Evolutionary conservation across 2,888 invertebrate species (phyloP).

Genomic region (Orthonevra nobilis): DNA sequence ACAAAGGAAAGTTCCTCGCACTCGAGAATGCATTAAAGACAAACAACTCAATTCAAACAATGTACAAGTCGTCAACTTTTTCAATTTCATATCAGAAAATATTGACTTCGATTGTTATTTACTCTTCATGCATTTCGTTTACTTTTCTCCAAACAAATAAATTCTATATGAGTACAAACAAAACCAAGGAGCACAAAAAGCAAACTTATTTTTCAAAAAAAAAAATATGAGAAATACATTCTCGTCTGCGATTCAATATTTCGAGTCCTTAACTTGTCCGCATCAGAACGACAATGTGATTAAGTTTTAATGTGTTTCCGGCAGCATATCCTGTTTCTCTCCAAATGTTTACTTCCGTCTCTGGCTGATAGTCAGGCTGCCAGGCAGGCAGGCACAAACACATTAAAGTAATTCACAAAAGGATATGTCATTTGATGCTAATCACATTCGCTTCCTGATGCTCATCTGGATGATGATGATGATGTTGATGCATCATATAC

Average conservation of each 20-base stretch:
- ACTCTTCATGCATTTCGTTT: neutral
- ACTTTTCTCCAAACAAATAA: slow-evolving; percentile 19
- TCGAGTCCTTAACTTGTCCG: too few relatives aligned
- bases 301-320: slow-evolving; percentile 27
- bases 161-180: neutral
- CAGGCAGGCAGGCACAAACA: neutral
- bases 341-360: slow-evolving; percentile 5
- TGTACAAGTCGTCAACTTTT: neutral
- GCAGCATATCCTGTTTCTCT: neutral
- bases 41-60: neutral
- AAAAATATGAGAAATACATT: too few relatives aligned
- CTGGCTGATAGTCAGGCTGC: too few relatives aligned
- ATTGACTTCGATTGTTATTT: neutral
- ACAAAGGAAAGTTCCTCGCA: too few relatives aligned
- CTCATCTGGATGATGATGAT: neutral
- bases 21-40: too few relatives aligned
- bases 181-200: too few relatives aligned
- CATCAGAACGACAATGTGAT: slow-evolving; percentile 32
- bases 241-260: neutral
- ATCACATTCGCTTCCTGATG: neutral
- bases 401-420: neutral
- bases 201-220: slow-evolving; percentile 7
- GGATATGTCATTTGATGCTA: slow-evolving; percentile 4
- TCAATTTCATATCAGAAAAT: neutral
- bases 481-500: slow-evolving; percentile 4